Evolutionary conservation across 2,113 vertebrate species (phyloP).

Genomic region (Symphodus melops): DNA sequence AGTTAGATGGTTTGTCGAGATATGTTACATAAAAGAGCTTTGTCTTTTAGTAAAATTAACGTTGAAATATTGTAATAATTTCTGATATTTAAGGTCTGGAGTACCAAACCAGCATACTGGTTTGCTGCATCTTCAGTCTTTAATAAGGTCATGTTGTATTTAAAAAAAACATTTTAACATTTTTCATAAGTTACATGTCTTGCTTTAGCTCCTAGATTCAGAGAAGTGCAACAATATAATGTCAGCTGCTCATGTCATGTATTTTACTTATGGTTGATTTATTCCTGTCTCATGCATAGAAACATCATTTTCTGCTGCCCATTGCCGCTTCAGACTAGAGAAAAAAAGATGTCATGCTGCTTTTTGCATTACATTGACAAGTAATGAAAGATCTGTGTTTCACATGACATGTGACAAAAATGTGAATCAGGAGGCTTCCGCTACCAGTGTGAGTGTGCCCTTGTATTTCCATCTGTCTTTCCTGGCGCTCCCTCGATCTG

Average conservation of each 20-base stretch:
- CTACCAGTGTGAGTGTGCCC: constrained; percentile 45
- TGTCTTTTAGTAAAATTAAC: too few relatives aligned
- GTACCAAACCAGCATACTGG: too few relatives aligned
- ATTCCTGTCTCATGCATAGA: constrained; percentile 21
- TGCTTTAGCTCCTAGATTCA: not conserved
- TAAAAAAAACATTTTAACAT: not conserved
- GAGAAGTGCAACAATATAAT: constrained; percentile 10
- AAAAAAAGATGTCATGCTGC: constrained; percentile 9
- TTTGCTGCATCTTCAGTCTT: too few relatives aligned
- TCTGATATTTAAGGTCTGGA: too few relatives aligned
- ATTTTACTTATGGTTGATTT: constrained; percentile 1
- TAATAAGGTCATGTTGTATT: not conserved
- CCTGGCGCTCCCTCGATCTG: constrained; percentile 31
- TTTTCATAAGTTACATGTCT: not conserved
- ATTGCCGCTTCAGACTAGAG: not conserved
- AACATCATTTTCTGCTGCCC: constrained; percentile 11
- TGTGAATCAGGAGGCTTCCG: constrained; percentile 39
- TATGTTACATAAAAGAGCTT: too few relatives aligned
- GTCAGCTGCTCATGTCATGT: constrained; percentile 31
- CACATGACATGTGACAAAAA: constrained; percentile 50
- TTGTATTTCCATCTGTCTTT: constrained; percentile 58
- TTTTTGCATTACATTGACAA: constrained; percentile 38
- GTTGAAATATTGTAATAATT: too few relatives aligned
- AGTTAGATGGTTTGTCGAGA: too few relatives aligned
- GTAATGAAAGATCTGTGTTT: constrained; percentile 48